Evolutionary conservation across 2,797 vertebrate genomes (phyloP).

Genomic region (Bucorvus abyssinicus): DNA sequence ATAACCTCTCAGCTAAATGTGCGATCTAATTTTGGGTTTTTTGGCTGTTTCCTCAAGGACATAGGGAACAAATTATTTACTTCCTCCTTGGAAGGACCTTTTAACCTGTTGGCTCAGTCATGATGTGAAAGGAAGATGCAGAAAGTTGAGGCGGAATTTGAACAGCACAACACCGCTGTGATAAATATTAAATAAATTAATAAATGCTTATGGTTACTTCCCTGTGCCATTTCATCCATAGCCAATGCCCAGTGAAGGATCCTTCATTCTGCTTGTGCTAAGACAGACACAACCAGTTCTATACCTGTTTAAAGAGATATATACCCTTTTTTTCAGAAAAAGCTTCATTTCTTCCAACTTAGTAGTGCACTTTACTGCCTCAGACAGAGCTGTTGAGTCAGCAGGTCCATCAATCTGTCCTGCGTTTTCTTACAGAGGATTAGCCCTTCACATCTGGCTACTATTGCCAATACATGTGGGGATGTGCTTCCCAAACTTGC

Average conservation of each 20-base stretch:
- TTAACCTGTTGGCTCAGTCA: neutral
- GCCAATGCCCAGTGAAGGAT: neutral
- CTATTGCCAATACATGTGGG: fast-evolving
- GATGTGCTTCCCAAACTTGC: neutral
- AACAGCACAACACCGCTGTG: neutral
- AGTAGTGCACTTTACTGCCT: neutral
- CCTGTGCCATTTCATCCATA: neutral
- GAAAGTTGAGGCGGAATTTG: neutral
- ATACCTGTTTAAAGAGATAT: neutral
- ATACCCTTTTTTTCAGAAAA: neutral
- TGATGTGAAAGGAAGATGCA: neutral
- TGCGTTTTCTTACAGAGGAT: neutral
- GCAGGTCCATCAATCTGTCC: neutral
- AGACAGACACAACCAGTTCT: neutral
- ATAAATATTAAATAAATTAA: neutral
- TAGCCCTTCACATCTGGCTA: neutral
- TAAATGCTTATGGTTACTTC: neutral
- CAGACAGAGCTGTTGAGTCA: neutral
- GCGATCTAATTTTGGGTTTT: neutral
- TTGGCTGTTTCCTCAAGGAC: neutral
- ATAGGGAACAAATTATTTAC: neutral
- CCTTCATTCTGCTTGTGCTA: fast-evolving
- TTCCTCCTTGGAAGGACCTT: neutral
- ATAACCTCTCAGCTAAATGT: neutral
- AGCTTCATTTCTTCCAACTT: neutral